Evolutionary conservation across 2,113 vertebrate genomes (phyloP), one percentile per base, ranked within the genome.

Genomic region (Pterocles burchelli): DNA sequence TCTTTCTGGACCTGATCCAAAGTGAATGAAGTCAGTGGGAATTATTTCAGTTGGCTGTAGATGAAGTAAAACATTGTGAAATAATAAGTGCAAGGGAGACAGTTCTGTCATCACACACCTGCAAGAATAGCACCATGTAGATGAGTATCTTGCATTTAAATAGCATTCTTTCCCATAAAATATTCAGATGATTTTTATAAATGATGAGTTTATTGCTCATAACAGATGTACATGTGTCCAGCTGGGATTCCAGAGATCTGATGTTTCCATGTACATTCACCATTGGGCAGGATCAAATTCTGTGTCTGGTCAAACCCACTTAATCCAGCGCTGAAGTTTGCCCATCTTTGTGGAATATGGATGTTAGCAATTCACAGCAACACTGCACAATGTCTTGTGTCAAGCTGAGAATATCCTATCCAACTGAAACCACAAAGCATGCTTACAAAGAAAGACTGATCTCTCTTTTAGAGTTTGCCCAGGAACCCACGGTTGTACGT

Each of bases 1-100:
- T 68, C 52, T 75, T 78, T 92, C 80, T 89, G 89, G 80, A 75
- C 31, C 48, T 61, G 10, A 57, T 92, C 84, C 84, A 89, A 41
- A 87, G 34, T 63, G 76, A 84, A 66, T 85, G 54, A 88, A 63
- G 68, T 92, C 68, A 90, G 73, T 78, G 80, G 57, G 57, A 95
- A 78, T 66, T 87, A 7, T n/a, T 84, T 95, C 57, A 85, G n/a
- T 78, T 91, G 73, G 57, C 73, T 78, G 29, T 71, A 71, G 55
- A 48, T 86, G 51, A 86, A 90, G 18, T 48, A 88, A 86, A 85
- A 66, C 19, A 36, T 79, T 68, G 31, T 62, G 62, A 92, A 96
- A 46, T 49, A 61, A 2, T 66, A 73, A 76, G 24, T 41, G 6
- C n/a, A 51, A 41, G 29, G 43, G 19, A 86, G 24, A 38, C 29